Conservation (phyloP, 64 coral and sea anemone species). For the Montipora capricornis region DNA sequence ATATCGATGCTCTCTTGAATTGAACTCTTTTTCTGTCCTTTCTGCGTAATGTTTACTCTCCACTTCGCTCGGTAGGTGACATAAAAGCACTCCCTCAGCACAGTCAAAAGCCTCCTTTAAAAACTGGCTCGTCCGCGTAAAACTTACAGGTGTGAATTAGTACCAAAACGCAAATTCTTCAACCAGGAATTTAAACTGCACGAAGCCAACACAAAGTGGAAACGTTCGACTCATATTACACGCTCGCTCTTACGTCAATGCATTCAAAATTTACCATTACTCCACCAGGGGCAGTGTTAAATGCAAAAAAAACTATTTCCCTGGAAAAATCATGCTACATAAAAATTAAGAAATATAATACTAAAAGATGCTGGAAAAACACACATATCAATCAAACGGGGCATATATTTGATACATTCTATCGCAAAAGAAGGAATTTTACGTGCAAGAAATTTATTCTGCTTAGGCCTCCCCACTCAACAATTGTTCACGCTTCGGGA, state of each 20-base stretch:
- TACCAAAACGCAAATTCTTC: neutral
- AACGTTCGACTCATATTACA: neutral
- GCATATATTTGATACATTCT: no score
- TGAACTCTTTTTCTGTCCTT: neutral
- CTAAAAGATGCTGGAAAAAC: no score
- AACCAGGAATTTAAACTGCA: slow-evolving; percentile 4
- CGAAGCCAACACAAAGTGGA: neutral
- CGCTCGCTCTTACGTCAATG: slow-evolving; percentile 20
- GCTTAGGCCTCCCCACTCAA: no score
- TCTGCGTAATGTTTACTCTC: neutral
- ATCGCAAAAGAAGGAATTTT: no score
- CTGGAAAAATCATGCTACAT: neutral
- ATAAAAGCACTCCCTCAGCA: neutral
- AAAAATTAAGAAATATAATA: no score
- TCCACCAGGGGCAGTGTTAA: neutral
- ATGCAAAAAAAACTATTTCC: neutral
- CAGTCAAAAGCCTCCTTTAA: neutral
- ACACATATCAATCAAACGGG: no score
- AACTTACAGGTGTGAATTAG: neutral
- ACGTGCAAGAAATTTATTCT: no score
- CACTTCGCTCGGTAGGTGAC: neutral
- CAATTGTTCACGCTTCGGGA: no score
- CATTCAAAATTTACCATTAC: neutral
- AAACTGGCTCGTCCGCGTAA: neutral
- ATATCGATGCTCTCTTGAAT: neutral